Conservation (phyloP, 1,140 invertebrate species). For the Hormaphis cornu region DNA sequence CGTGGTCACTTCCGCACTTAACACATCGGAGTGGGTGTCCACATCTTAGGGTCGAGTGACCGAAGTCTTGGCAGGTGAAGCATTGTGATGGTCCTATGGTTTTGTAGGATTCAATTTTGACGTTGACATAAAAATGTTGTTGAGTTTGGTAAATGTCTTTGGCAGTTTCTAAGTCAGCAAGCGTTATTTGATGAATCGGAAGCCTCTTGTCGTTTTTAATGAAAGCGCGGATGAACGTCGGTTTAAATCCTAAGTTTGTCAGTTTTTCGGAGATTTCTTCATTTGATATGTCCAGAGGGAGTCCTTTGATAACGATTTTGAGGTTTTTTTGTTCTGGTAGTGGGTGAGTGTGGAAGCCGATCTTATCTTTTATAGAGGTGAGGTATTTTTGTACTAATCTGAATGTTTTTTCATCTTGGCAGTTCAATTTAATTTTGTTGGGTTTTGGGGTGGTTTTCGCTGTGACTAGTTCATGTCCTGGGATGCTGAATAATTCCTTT, state of each 20-base stretch:
- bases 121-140: neutral
- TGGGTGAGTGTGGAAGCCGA: neutral
- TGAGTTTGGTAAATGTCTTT: constrained; percentile 7
- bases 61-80: neutral
- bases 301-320: neutral
- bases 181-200: neutral
- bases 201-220: neutral
- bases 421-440: too few species aligned
- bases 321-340: neutral
- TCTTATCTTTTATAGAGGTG: neutral
- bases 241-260: neutral
- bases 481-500: too few species aligned
- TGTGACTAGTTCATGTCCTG: too few species aligned
- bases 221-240: neutral
- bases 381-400: neutral
- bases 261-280: neutral
- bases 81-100: neutral
- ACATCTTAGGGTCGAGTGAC: neutral
- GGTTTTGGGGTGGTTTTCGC: too few species aligned
- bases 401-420: neutral
- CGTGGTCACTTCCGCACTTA: constrained; percentile 4
- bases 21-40: neutral
- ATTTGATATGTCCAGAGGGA: neutral
- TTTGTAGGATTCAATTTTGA: neutral
- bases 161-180: neutral